Base-by-base conservation (phyloP, 2,797 vertebrate species). In the Tragopan temminckii region DNA sequence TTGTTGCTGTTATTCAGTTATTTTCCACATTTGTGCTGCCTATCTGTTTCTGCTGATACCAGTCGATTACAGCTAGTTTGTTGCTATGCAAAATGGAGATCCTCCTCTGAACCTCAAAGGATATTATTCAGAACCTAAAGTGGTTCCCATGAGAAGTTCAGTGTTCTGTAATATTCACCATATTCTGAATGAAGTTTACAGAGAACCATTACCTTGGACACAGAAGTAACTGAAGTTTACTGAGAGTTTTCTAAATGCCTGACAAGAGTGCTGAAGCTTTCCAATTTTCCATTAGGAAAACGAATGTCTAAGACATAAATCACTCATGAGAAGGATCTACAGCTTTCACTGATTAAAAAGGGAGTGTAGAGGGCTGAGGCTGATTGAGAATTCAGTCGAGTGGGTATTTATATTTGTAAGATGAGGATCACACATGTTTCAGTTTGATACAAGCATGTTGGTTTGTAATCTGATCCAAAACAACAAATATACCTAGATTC, bases 211-310 rank as follows among this genome's bases (percentile, higher is more conserved):
- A 80, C 75, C 70, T 70, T 80, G 68, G 52, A 59, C 83, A 83
- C 35, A 61, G 68, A 90, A 93, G 87, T 84, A 80, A 61, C 58
- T 62, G 63, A 36, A 83, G 79, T 87, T 80, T 87, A 93, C 62
- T 52, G 70, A 71, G 69, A 85, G 46, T 85, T 91, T 91, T 84
- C 75, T 91, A 88, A 91, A 88, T 63, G 53, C 59, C 48, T 88
- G 80, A 77, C 75, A 80, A 52, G 83, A 88, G 46, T 77, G 59
- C 89, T 96, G 85, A 91, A 82, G 81, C 82, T 93, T 95, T 97
- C 82, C 91, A 93, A 87, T 96, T 81, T 96, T 80, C 88, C 85
- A 90, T 95, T 93, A 96, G 82, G 94, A 96, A 95, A 80, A 64
- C 46, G 40, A 91, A 53, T 42, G 53, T 89, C 66, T 77, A 27